phyloP scores from a whole-genome alignment of 2,797 vertebrate species.

The Gallirallus australis region DNA sequence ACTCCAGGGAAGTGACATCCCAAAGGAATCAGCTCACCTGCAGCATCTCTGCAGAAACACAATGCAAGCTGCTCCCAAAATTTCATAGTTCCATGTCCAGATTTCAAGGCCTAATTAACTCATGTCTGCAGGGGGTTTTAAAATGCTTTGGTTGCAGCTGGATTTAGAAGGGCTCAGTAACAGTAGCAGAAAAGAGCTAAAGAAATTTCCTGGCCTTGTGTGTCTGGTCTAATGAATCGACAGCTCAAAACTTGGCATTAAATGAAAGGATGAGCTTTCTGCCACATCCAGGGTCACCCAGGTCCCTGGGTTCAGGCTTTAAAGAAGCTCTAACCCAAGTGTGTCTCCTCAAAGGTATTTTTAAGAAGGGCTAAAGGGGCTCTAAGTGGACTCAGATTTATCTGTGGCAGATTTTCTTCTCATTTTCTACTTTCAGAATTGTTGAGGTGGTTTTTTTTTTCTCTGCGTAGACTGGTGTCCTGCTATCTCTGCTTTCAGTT shows the following conservation, averaged over 20 bases:
- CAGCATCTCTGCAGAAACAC: not conserved
- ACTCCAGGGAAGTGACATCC: not conserved
- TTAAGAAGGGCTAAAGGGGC: not conserved
- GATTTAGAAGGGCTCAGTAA: not conserved
- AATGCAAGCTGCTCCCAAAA: not conserved
- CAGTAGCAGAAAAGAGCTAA: conserved; percentile 33
- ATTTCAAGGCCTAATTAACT: not conserved
- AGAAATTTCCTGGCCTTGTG: not conserved
- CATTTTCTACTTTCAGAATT: not conserved
- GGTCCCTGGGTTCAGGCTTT: not conserved
- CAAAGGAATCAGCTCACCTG: not conserved
- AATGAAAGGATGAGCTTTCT: conserved; percentile 46
- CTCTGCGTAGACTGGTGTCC: rapidly evolving
- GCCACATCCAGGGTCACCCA: not conserved
- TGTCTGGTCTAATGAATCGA: not conserved
- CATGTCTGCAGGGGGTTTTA: not conserved
- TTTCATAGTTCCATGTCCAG: rapidly evolving
- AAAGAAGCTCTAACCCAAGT: not conserved
- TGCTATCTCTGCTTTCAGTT: not conserved
- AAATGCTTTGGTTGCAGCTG: not conserved
- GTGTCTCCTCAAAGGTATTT: not conserved
- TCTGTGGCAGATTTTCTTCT: not conserved
- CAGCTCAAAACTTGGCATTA: not conserved
- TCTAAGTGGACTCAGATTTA: not conserved
- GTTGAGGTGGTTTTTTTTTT: not conserved